A percentile compares a stretch with the other conserved stretches of the same genome.
Conservation (phyloP, 2,888 invertebrate species). For the Drosophila antonietae region DNA sequence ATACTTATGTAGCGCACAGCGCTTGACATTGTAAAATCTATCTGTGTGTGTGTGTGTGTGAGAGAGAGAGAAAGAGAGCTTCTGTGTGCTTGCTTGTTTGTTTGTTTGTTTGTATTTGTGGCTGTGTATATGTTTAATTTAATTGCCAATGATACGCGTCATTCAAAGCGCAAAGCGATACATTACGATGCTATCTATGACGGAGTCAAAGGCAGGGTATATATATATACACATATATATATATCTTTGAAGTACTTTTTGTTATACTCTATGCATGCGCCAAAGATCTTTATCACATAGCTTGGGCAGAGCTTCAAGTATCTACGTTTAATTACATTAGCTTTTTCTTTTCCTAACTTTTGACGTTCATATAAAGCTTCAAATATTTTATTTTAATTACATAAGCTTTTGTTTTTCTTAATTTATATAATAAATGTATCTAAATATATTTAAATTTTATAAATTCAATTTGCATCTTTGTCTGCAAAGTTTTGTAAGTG, state of each 20-base stretch:
- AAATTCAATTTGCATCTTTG: no score
- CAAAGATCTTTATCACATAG: slow-evolving; percentile 2
- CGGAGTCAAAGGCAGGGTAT: slow-evolving; percentile 39
- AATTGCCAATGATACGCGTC: slow-evolving; percentile 81
- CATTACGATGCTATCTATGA: slow-evolving; percentile 71
- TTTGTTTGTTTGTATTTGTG: slow-evolving; percentile 36
- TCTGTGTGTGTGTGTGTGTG: slow-evolving; percentile 19
- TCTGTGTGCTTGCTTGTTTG: slow-evolving; percentile 27
- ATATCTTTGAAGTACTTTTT: neutral
- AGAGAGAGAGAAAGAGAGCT: slow-evolving; percentile 14
- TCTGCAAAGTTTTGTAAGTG: slow-evolving; percentile 19
- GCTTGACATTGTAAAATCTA: slow-evolving; percentile 68
- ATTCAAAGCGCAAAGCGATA: slow-evolving; percentile 73
- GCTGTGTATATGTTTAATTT: slow-evolving; percentile 65
- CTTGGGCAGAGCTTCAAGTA: neutral
- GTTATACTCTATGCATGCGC: slow-evolving; percentile 23
- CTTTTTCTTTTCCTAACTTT: neutral
- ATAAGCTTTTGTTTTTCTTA: no score
- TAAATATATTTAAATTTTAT: no score
- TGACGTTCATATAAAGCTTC: no score
- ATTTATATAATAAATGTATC: no score
- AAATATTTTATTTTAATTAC: no score
- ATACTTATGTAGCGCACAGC: slow-evolving; percentile 42
- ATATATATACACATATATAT: neutral
- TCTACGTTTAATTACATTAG: neutral